Base-by-base conservation (phyloP, 2,113 vertebrate species). In the Heterochromis multidens region DNA sequence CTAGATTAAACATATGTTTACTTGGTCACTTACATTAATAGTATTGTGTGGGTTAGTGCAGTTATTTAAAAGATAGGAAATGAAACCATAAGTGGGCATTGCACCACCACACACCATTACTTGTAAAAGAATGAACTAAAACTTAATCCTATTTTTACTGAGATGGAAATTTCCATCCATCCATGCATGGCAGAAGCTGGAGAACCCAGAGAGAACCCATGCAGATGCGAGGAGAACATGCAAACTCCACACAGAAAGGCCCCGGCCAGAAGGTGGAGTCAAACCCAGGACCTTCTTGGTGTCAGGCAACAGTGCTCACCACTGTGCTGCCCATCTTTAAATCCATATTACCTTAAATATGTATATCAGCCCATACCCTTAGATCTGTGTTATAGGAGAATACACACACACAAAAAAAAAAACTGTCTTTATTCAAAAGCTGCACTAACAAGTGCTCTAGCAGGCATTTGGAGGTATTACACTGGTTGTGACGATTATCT, bases 381-480 rank as follows among this genome's bases (percentile, higher is more conserved):
- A 70, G 37, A 70, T 40, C 13, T 1, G 2, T 5, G 6, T 37
- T 10, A 4, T 13, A 9, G 6, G 19, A 31, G 35, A 62, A 62
- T 37, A 60, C 14, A n/a, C n/a, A n/a, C n/a, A n/a, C n/a, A n/a
- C n/a, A n/a, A 40, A 52, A 52, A 70, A 43, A 46, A 14, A 57
- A 27, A 14, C 17, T 6, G 3, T 77, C 43, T 80, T 76, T 35
- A 87, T 81, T 81, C 35, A 46, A 56, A 46, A 78, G 58, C 10
- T 23, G 27, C 37, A 79, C 74, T 62, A 59, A 62, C 74, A 86
- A 80, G 33, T n/a, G 1, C 29, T 49, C 19, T 4, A 74, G 74
- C 91, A 90, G 91, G 89, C 87, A 91, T 89, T 77, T 61, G 49
- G 80, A 87, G 83, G 83, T 65, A 77, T 89, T 78, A 12, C 19